A percentile compares a stretch with the other conserved stretches of the same genome.
Conservation (phyloP, 1,140 invertebrate genomes). For the Pachyrhynchus sulphureomaculatus region DNA sequence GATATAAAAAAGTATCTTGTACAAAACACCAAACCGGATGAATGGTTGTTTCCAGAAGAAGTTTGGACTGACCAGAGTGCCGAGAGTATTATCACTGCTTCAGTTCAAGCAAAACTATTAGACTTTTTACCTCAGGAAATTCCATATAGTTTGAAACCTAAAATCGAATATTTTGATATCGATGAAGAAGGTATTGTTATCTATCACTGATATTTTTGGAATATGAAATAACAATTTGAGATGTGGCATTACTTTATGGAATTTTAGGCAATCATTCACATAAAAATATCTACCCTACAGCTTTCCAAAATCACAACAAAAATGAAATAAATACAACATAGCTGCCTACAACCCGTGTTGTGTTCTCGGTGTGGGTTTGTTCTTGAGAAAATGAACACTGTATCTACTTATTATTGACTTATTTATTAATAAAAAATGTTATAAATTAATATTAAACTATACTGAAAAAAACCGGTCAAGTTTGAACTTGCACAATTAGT, state of each 20-base stretch:
- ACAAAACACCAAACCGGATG: slow-evolving; percentile 59
- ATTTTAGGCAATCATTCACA: not conserved
- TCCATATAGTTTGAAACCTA: slow-evolving; percentile 71
- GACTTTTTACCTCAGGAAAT: slow-evolving; percentile 79
- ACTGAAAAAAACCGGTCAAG: too few relatives aligned
- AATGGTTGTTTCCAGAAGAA: slow-evolving; percentile 67
- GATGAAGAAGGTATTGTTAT: slow-evolving; percentile 53
- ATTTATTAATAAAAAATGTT: too few relatives aligned
- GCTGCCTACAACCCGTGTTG: too few relatives aligned
- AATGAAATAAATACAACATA: too few relatives aligned
- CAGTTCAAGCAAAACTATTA: slow-evolving; percentile 76
- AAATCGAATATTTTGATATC: slow-evolving; percentile 68
- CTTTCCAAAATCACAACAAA: too few relatives aligned
- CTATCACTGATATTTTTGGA: not conserved
- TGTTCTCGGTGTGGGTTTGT: too few relatives aligned
- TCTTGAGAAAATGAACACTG: too few relatives aligned
- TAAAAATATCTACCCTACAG: too few relatives aligned
- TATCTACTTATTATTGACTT: too few relatives aligned
- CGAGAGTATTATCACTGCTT: slow-evolving; percentile 66
- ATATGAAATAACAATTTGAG: not conserved
- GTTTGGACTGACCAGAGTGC: slow-evolving; percentile 71
- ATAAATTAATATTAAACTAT: too few relatives aligned
- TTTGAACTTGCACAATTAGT: too few relatives aligned
- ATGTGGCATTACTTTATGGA: not conserved
- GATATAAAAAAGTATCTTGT: slow-evolving; percentile 71